Base-by-base conservation (phyloP, 2,113 vertebrate species). In the Alces alces region DNA sequence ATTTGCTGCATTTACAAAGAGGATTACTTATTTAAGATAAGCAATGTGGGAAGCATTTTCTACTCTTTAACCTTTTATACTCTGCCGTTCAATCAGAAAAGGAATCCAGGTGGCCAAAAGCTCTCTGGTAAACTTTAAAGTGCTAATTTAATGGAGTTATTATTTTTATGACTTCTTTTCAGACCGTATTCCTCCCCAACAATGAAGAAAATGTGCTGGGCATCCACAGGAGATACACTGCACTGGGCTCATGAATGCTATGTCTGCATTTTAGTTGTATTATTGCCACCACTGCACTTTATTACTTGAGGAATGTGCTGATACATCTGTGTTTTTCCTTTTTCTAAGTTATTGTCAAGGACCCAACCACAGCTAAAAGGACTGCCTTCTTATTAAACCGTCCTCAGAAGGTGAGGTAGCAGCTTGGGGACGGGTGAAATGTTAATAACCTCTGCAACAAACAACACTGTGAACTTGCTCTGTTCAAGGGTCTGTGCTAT, bases 201-300 rank as follows among this genome's bases (percentile, higher is more conserved):
- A 73, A 36, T 28, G 66, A 86, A 19, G 36, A 82, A 16, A 36
- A 7, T 0, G 17, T 27, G 89, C 1, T 8, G 43, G 10, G 52
- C 13, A 0, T 7, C n/a, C 45, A 2, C 1, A 23, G 27, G 30
- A 11, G 50, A 19, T 0, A 61, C 36, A 17, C 45, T 23, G 70
- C 0, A 5, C 39, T 7, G 6, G 33, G 52, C 57, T 19, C 2
- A 3, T 3, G 27, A 23, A 50, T 1, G 3, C 39, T 5, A 2
- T 1, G 0, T 54, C 36, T 47, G 60, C 45, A 0, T 10, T 66
- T 43, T 21, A 12, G 21, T 1, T 66, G 61, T 12, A 10, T 50
- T 50, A 21, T 7, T 54, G 4, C 66, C 23, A 58, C 36, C 13
- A 23, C 7, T 15, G 57, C 30, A 2, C 82, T 52, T 52, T 19